Evolutionary conservation across 30 jellyfish, hydroid and myxozoan genomes (phyloP).

Genomic region (Pelagia noctiluca): DNA sequence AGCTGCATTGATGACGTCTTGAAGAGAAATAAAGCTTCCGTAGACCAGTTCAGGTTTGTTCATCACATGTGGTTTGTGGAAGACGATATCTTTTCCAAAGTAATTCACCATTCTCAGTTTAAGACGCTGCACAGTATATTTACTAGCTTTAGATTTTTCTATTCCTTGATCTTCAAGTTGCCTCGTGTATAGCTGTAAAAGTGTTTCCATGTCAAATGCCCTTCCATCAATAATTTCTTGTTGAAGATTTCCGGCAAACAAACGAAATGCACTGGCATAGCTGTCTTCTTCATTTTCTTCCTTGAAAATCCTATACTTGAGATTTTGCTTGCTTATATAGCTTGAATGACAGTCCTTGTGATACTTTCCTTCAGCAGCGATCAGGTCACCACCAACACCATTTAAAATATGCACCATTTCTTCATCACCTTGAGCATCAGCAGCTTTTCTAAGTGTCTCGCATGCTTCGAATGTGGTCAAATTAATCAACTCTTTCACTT

Average conservation of each 20-base stretch:
- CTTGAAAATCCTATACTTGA: neutral
- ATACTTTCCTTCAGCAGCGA: neutral
- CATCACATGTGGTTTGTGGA: neutral
- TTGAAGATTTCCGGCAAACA: neutral
- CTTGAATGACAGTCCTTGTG: neutral
- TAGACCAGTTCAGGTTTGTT: slow-evolving; percentile 1
- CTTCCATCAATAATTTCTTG: neutral
- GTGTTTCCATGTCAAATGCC: neutral
- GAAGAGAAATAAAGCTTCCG: neutral
- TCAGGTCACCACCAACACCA: neutral
- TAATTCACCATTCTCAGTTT: neutral
- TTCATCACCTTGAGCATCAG: neutral
- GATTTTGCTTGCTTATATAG: neutral
- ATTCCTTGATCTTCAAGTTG: neutral
- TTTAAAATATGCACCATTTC: neutral
- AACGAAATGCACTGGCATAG: neutral
- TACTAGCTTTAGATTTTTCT: neutral
- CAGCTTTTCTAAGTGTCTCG: neutral
- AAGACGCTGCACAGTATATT: neutral
- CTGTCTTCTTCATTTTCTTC: neutral
- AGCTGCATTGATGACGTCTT: slow-evolving; percentile 3
- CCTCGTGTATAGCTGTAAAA: neutral
- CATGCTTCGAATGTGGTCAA: neutral
- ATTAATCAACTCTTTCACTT: neutral
- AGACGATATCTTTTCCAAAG: neutral